Evolutionary conservation across 2,888 invertebrate species (phyloP).

Genomic region (Drosophila mercatorum): DNA sequence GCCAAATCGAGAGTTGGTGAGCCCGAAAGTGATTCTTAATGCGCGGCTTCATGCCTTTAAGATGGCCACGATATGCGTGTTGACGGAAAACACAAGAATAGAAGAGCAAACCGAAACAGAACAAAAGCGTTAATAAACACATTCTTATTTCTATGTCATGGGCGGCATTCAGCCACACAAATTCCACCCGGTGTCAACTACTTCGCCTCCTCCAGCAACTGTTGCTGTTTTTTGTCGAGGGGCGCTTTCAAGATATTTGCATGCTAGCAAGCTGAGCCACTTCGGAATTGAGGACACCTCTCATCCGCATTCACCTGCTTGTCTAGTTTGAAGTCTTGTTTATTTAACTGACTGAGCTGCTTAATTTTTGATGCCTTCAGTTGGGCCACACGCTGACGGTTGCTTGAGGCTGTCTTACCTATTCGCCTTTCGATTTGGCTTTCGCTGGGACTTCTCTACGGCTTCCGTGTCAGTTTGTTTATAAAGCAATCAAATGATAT

Average conservation of each 20-base stretch:
- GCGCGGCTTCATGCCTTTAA: conserved; percentile 93
- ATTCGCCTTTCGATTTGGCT: conserved; percentile 2
- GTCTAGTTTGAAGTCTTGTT: conserved; percentile 55
- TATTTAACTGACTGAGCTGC: conserved; percentile 53
- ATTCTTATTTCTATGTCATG: conserved; percentile 39
- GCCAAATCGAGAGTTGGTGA: conserved; percentile 97
- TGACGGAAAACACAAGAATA: conserved; percentile 23
- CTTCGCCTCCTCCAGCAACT: conserved; percentile 24
- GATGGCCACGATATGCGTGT: conserved; percentile 19
- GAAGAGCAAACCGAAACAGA: conserved; percentile 32
- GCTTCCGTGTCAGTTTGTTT: conserved; percentile 31
- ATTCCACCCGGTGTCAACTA: conserved; percentile 53
- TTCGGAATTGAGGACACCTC: conserved; percentile 37
- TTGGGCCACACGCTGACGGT: conserved; percentile 29
- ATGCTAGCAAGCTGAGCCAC: conserved; percentile 52
- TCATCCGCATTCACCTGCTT: conserved; percentile 15
- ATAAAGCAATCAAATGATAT: conserved; percentile 28
- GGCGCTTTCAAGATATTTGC: conserved; percentile 55
- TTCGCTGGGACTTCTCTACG: neutral
- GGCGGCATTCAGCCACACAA: conserved; percentile 54
- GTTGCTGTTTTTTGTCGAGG: conserved; percentile 17
- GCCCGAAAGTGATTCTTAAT: conserved; percentile 97
- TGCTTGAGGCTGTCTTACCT: conserved; percentile 8
- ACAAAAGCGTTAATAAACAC: conserved; percentile 52
- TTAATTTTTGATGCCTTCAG: conserved; percentile 65